Evolutionary conservation across 2,113 vertebrate genomes (phyloP).

Genomic region (Rhodinocichla rosea): DNA sequence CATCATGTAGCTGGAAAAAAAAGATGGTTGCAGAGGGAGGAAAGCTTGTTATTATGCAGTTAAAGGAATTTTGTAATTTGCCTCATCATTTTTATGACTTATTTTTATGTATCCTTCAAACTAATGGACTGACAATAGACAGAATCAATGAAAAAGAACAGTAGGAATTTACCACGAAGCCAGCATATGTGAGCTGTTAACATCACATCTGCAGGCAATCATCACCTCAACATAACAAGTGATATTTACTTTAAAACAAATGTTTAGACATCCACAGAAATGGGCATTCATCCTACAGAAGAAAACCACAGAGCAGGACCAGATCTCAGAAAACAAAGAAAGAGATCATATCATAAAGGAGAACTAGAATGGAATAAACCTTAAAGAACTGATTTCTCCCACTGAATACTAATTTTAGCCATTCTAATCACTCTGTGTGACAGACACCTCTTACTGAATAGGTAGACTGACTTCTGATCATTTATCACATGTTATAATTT

Average conservation of each 20-base stretch:
- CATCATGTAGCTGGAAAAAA: constrained; percentile 86
- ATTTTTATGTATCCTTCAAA: neutral
- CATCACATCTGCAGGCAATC: neutral
- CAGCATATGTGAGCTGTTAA: neutral
- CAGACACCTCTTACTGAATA: neutral
- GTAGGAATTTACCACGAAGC: neutral
- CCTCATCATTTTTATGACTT: neutral
- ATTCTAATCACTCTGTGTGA: neutral
- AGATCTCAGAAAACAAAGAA: neutral
- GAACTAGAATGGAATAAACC: neutral
- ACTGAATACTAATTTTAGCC: neutral
- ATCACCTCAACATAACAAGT: neutral
- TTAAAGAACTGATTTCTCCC: neutral
- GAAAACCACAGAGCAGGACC: neutral
- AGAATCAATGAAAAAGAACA: neutral
- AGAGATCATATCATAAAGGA: neutral
- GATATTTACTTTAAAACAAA: neutral
- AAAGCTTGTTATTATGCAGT: neutral
- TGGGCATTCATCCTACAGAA: neutral
- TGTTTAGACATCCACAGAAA: neutral
- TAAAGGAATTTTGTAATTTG: neutral
- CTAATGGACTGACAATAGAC: neutral
- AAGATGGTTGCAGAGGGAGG: neutral
- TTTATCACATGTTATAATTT: neutral
- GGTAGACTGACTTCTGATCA: neutral